These are phyloP conservation scores for Gastrophryne carolinensis DNA, from an alignment of 2,797 vertebrate species.

Conservation along the genomic window DNA sequence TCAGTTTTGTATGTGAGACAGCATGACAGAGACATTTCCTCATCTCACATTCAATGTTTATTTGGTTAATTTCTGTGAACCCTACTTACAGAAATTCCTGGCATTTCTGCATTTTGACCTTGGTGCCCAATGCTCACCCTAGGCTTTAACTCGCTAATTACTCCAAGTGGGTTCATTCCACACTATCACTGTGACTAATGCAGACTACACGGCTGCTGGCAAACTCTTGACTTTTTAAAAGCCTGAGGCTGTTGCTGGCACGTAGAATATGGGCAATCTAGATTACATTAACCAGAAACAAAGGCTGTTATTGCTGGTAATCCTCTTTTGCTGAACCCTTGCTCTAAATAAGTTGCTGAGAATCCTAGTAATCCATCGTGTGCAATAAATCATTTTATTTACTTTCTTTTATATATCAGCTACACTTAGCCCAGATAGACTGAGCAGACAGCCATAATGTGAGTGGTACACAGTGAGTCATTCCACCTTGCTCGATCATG, in stretches of 20 bases:
- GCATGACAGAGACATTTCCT: conserved; percentile 69
- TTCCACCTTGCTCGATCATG: conserved; percentile 96
- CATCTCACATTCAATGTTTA: conserved; percentile 80
- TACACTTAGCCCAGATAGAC: conserved; percentile 99
- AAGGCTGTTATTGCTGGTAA: conserved; percentile 85
- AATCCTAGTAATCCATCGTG: conserved; percentile 92
- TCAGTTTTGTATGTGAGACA: conserved; percentile 65
- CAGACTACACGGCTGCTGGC: conserved; percentile 80
- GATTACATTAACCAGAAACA: conserved; percentile 62
- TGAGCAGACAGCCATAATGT: conserved; percentile 99
- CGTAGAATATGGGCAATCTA: conserved; percentile 66
- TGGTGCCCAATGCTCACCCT: conserved; percentile 74
- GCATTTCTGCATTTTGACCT: conserved; percentile 83
- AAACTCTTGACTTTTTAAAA: conserved; percentile 79
- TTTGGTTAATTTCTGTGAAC: conserved; percentile 82
- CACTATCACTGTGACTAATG: conserved; percentile 90
- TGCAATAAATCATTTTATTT: conserved; percentile 99
- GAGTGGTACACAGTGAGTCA: conserved; percentile 99
- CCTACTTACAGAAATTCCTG: conserved; percentile 81
- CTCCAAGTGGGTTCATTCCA: conserved; percentile 74
- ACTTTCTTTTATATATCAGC: conserved; percentile 99
- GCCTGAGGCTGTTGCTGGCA: conserved; percentile 74
- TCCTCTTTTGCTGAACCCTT: conserved; percentile 98
- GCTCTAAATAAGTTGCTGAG: conserved; percentile 94
- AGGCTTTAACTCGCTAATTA: conserved; percentile 77